Conservation (phyloP, 1,140 invertebrate species). For the Ctenoplectra terminalis region DNA sequence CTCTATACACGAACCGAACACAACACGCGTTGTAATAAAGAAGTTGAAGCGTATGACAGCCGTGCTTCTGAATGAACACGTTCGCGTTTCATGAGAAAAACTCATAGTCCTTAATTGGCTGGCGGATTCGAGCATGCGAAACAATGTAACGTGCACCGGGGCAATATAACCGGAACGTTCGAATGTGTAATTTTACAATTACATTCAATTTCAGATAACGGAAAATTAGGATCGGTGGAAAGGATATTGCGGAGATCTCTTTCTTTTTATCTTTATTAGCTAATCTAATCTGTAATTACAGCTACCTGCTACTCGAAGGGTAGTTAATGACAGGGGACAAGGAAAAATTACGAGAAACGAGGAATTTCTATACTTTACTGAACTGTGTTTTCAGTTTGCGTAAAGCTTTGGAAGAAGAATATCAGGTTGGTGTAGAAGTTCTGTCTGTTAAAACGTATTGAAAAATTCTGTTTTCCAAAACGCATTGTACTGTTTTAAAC, state of each 20-base stretch:
- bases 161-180: neutral
- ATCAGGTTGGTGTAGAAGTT: no score
- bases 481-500: no score
- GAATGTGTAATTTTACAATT: slow-evolving; percentile 14
- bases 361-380: no score
- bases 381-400: no score
- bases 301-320: neutral
- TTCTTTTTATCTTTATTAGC: no score
- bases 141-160: neutral
- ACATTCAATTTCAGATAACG: neutral
- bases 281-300: neutral
- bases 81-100: slow-evolving; percentile 10
- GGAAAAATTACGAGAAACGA: neutral
- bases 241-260: neutral
- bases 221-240: neutral
- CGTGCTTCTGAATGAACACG: neutral
- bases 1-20: no score
- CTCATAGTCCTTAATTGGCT: slow-evolving; percentile 21
- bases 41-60: neutral
- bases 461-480: no score
- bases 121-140: slow-evolving; percentile 17
- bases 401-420: no score
- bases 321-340: no score
- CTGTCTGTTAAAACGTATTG: no score
- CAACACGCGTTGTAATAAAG: neutral